Evolutionary conservation across 2,888 invertebrate genomes (phyloP), one percentile per base, ranked within the genome.

Genomic region (Nephrotoma guestfalica): DNA sequence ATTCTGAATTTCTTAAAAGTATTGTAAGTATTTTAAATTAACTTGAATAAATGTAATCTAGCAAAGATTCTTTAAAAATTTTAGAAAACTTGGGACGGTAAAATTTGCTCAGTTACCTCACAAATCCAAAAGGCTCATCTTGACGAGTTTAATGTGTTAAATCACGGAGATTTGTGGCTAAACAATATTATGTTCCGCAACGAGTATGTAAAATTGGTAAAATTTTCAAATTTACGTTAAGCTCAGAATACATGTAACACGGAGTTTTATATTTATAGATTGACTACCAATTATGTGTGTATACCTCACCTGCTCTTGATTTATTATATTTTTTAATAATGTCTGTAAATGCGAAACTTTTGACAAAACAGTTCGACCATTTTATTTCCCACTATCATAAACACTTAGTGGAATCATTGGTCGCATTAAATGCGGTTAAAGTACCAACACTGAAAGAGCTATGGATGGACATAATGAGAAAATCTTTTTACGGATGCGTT

Each of bases 141-240:
- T 0, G 89, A 89, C 86, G 88, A 88, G 30, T 92, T 91, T 88
- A 91, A 91, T 88, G 91, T 92, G 4, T 89, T 93, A 41, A 92
- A 92, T 88, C 93, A 93, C 87, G 92, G 92, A 40, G 93, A 92
- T 88, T 88, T 92, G 15, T 92, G 92, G 92, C 89, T 91, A 6
- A 92, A 92, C 87, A 92, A 93, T 88, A 90, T 92, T 88, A 90
- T 93, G 90, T 92, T 92, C 87, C 89, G 90, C 13, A 90, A 91
- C 87, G 88, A 71, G 0, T 9, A 71, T 30, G 18, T 30, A 2
- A 71, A 71, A 71, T 9, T 71, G 71, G 71, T 71, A 30, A 30
- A 30, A 57, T 4, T 11, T 83, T n/a, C 11, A 41, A 83, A 40
- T 41, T 5, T 41, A 6, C 6, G 15, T 47, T 83, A 2, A 83